phyloP scores from a whole-genome alignment of 2,113 vertebrate species.

The Philantomba maxwellii region DNA sequence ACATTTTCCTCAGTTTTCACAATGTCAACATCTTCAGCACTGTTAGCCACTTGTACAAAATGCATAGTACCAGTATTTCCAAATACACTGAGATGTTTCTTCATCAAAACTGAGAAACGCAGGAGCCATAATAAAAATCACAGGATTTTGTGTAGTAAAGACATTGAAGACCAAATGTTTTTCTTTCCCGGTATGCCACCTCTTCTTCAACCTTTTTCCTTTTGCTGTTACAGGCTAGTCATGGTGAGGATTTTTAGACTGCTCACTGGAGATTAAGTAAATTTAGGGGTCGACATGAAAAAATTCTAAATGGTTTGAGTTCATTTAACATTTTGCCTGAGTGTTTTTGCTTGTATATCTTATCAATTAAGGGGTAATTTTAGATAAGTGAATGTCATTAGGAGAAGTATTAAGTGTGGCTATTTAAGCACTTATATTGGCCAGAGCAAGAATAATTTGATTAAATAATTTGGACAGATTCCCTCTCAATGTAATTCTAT shows the following conservation, averaged over 20 bases:
- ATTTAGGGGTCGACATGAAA: conserved; percentile 41
- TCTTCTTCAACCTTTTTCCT: background rate
- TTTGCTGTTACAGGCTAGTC: background rate
- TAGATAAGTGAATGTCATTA: conserved; percentile 66
- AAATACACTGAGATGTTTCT: background rate
- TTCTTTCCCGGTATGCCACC: background rate
- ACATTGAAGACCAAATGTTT: background rate
- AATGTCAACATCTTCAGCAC: background rate
- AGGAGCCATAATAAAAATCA: background rate
- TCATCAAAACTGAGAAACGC: background rate
- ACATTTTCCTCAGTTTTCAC: background rate
- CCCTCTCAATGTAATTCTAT: conserved; percentile 31
- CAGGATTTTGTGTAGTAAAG: background rate
- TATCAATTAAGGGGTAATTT: conserved; percentile 71
- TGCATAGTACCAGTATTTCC: background rate
- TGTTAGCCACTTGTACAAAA: background rate
- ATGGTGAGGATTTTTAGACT: conserved; percentile 9
- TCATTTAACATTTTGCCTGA: conserved; percentile 57
- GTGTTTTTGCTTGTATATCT: conserved; percentile 65
- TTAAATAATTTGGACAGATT: conserved; percentile 66
- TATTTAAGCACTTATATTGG: conserved; percentile 61
- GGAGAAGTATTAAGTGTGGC: conserved; percentile 50
- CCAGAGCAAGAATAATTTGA: conserved; percentile 65
- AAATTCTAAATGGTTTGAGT: conserved; percentile 60
- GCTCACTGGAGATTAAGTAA: conserved; percentile 61